Evolutionary conservation across 2,888 invertebrate genomes (phyloP).

Genomic region (Andrena marginata): DNA sequence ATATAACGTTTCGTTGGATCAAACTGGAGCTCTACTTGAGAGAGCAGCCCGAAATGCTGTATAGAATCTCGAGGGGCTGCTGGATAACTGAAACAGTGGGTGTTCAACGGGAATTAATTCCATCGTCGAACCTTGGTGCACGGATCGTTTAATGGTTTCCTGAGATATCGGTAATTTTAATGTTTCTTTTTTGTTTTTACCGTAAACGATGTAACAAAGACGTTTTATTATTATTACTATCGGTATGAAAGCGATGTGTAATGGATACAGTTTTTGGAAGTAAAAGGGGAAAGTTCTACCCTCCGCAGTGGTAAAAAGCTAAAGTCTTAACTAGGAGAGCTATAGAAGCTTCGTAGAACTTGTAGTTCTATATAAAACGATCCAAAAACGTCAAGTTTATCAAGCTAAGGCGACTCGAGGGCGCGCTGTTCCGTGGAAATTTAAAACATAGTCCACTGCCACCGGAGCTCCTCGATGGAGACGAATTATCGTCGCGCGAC

Average conservation of each 20-base stretch:
- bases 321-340: not conserved
- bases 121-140: not conserved
- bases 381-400: not conserved
- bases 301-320: not conserved
- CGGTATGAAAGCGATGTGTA: not conserved
- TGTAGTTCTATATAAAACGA: no score
- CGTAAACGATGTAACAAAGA: no score
- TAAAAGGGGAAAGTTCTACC: not conserved
- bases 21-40: not conserved
- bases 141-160: not conserved
- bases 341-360: not conserved
- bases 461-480: constrained; percentile 9
- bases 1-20: constrained; percentile 41
- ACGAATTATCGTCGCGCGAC: constrained; percentile 26
- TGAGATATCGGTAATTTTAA: no score
- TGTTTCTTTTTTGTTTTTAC: no score
- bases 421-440: not conserved
- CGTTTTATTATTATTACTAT: not conserved
- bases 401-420: not conserved
- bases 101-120: not conserved
- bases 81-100: constrained; percentile 1
- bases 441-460: not conserved
- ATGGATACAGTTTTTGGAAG: not conserved
- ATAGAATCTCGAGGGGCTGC: not conserved
- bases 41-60: not conserved